phyloP scores from a whole-genome alignment of 2,888 invertebrate genomes.

The Anoncus sp. region DNA sequence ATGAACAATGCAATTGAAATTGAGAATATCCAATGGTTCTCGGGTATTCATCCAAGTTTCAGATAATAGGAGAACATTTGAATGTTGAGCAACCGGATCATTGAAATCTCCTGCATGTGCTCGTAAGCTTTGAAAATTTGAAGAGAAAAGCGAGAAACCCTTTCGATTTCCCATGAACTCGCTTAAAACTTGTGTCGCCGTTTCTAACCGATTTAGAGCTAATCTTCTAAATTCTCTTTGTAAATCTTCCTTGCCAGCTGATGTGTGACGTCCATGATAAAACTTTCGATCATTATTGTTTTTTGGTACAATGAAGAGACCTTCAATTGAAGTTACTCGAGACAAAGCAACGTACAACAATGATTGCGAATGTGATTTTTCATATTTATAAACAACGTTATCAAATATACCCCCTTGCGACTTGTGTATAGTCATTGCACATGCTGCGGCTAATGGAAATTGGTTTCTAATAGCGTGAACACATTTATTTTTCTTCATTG shows the following conservation, averaged over 20 bases:
- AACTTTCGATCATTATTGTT: conserved; percentile 21
- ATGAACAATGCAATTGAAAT: conserved; percentile 2
- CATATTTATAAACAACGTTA: conserved; percentile 57
- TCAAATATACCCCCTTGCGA: conserved; percentile 57
- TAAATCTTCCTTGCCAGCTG: conserved; percentile 8
- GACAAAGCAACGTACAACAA: conserved; percentile 51
- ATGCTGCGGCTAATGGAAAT: conserved; percentile 50
- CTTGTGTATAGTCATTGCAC: conserved; percentile 61
- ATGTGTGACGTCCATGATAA: conserved; percentile 6
- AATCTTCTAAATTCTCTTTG: conserved; percentile 3
- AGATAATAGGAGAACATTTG: conserved; percentile 4
- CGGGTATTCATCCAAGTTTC: conserved; percentile 1
- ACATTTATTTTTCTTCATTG: conserved; percentile 38
- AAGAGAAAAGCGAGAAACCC: conserved; percentile 4
- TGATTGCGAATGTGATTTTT: conserved; percentile 46
- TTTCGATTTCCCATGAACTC: background rate
- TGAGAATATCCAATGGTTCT: conserved; percentile 1
- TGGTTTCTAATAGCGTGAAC: conserved; percentile 51
- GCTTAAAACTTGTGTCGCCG: conserved; percentile 2
- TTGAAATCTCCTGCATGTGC: background rate
- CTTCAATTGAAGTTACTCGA: conserved; percentile 40
- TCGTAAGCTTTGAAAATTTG: background rate
- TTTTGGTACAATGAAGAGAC: conserved; percentile 23
- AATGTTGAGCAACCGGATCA: background rate
- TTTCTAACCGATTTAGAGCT: conserved; percentile 2